Conservation (phyloP, 2,797 vertebrate species). For the Betta splendens region DNA sequence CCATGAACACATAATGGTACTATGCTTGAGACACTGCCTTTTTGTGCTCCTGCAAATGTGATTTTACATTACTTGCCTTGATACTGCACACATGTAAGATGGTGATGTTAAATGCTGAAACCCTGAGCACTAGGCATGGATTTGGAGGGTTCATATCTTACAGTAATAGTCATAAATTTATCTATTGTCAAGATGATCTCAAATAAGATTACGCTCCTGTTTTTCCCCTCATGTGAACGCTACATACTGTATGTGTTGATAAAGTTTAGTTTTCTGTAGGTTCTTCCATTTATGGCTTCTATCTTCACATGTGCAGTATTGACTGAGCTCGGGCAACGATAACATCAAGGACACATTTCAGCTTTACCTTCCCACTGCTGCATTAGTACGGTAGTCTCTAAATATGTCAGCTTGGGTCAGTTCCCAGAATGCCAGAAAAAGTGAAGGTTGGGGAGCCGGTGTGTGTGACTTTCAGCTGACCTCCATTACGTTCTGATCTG, state of each 20-base stretch:
- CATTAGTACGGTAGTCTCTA: constrained; percentile 3
- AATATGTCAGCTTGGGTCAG: constrained; percentile 9
- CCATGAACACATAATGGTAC: constrained; percentile 36
- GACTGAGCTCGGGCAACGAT: constrained; percentile 63
- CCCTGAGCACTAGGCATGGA: constrained; percentile 27
- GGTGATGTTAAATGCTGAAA: constrained; percentile 6
- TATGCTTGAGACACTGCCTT: constrained; percentile 15
- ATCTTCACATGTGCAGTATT: constrained; percentile 69
- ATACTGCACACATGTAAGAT: too few relatives aligned
- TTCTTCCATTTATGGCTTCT: constrained; percentile 53
- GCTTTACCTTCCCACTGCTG: background rate
- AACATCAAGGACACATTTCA: constrained; percentile 38
- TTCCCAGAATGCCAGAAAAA: constrained; percentile 2
- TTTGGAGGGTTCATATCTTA: constrained; percentile 8
- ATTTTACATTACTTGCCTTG: too few relatives aligned
- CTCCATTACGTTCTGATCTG: background rate
- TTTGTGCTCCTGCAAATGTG: constrained; percentile 26
- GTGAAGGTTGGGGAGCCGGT: background rate
- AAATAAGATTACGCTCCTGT: constrained; percentile 13
- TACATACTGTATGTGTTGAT: constrained; percentile 19
- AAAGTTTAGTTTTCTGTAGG: constrained; percentile 25
- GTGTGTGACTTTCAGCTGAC: background rate
- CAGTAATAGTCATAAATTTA: background rate
- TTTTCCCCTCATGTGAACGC: constrained; percentile 38
- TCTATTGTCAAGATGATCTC: constrained; percentile 8